A percentile compares a stretch with the other conserved stretches of the same genome.
Evolutionary conservation across 2,888 invertebrate genomes (phyloP).

Genomic region (Yponomeuta malinellus): DNA sequence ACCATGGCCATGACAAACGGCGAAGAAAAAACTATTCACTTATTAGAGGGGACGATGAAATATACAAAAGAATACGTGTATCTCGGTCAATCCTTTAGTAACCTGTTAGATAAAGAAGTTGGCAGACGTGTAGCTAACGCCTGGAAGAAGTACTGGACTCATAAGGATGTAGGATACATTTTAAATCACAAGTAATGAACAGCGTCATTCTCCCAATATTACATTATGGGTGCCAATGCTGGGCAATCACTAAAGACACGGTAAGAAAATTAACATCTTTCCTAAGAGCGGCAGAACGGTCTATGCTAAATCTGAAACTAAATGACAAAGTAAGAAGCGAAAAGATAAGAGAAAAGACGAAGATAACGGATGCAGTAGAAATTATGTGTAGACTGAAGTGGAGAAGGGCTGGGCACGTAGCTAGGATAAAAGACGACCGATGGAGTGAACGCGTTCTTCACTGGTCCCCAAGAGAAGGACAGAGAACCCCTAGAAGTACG

Average conservation of each 20-base stretch:
- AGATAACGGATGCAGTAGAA: not conserved
- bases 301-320: not conserved
- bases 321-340: slow-evolving; percentile 1
- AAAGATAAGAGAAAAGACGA: not conserved
- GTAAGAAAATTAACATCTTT: slow-evolving; percentile 1
- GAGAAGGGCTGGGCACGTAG: too few species aligned
- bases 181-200: slow-evolving; percentile 24
- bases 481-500: too few species aligned
- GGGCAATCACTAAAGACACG: slow-evolving; percentile 9
- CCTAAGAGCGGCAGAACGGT: slow-evolving; percentile 4
- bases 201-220: slow-evolving; percentile 12
- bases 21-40: not conserved
- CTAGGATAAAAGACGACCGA: too few species aligned
- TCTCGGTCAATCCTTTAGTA: slow-evolving; percentile 14
- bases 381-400: not conserved
- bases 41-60: not conserved
- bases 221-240: slow-evolving; percentile 16
- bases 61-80: slow-evolving; percentile 11
- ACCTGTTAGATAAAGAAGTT: slow-evolving; percentile 19
- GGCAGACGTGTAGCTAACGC: slow-evolving; percentile 22
- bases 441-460: too few species aligned
- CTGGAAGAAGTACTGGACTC: slow-evolving; percentile 25
- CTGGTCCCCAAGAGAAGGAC: too few species aligned
- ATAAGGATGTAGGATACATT: slow-evolving; percentile 21
- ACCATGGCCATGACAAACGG: slow-evolving; percentile 11